Evolutionary conservation across 2,888 invertebrate genomes (phyloP).

Genomic region (Campoplex nolae): DNA sequence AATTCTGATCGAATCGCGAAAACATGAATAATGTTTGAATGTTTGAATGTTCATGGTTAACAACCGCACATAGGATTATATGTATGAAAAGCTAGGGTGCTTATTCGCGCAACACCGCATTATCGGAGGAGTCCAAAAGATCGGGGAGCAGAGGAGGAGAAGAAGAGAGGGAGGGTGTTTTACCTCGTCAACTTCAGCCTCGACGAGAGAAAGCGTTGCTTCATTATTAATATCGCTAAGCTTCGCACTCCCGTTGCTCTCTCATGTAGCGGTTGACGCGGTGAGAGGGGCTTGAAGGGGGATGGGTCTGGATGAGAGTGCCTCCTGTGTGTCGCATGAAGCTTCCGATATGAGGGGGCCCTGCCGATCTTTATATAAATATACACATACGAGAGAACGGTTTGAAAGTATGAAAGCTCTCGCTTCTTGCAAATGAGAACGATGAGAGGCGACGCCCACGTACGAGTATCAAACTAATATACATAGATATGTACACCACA

Average conservation of each 20-base stretch:
- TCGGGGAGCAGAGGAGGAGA: background rate
- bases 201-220: conserved; percentile 48
- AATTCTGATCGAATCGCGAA: background rate
- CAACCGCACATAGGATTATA: background rate
- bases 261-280: conserved; percentile 25
- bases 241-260: conserved; percentile 37
- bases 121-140: conserved; percentile 8
- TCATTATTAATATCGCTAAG: conserved; percentile 64
- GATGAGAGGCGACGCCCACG: background rate
- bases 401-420: conserved; percentile 52
- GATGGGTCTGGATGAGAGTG: conserved; percentile 46
- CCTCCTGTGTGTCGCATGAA: conserved; percentile 62
- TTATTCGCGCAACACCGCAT: conserved; percentile 25
- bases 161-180: background rate
- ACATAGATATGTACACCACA: background rate
- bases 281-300: conserved; percentile 1
- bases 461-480: conserved; percentile 21
- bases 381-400: conserved; percentile 31
- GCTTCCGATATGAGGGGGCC: conserved; percentile 50
- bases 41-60: background rate
- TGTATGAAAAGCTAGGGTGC: conserved; percentile 18
- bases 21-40: background rate
- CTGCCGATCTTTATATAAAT: conserved; percentile 8
- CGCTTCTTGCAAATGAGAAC: conserved; percentile 38
- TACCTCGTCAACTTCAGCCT: conserved; percentile 13